phyloP scores from a whole-genome alignment of 2,888 invertebrate species.

The Leptinotarsa rubiginosa region DNA sequence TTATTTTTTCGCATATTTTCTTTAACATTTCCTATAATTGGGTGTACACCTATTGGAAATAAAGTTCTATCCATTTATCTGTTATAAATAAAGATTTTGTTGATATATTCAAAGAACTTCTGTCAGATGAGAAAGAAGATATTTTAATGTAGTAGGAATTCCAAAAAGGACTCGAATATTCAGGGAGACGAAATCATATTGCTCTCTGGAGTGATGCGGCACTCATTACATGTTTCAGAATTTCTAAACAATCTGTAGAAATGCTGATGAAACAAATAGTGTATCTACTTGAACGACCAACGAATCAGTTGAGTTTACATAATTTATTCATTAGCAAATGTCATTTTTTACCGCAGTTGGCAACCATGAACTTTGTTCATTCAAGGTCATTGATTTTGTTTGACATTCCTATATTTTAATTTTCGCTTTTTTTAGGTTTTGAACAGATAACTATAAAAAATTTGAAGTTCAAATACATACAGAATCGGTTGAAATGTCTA shows the following conservation, averaged over 20 bases:
- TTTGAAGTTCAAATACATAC: background rate
- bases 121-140: background rate
- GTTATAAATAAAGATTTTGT: too few relatives aligned
- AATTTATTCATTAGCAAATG: too few relatives aligned
- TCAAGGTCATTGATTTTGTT: too few relatives aligned
- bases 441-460: too few relatives aligned
- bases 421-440: too few relatives aligned
- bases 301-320: background rate
- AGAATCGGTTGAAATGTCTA: slow-evolving; percentile 33
- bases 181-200: background rate
- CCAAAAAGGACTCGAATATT: background rate
- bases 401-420: too few relatives aligned
- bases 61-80: too few relatives aligned
- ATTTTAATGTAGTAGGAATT: background rate
- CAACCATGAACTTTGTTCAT: too few relatives aligned
- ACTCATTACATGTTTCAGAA: slow-evolving; percentile 3
- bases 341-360: too few relatives aligned
- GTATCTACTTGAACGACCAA: background rate
- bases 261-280: background rate
- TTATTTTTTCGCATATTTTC: too few relatives aligned
- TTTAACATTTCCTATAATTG: too few relatives aligned
- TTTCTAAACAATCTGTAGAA: background rate
- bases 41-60: too few relatives aligned
- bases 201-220: background rate
- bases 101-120: background rate